Evolutionary conservation across 2,888 invertebrate species (phyloP).

Genomic region (Prosopocoilus inquinatus): DNA sequence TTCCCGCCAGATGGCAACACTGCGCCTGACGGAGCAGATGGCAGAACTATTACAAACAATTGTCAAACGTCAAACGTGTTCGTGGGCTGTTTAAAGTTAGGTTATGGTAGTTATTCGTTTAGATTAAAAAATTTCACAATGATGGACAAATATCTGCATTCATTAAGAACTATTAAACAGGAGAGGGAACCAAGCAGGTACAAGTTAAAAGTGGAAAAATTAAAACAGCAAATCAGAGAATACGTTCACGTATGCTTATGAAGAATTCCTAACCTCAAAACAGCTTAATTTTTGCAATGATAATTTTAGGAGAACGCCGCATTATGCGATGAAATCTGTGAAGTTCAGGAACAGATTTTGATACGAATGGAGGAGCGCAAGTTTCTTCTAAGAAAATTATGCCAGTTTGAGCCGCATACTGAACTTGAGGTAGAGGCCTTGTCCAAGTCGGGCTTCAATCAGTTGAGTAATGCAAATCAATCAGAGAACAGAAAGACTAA

Average conservation of each 20-base stretch:
- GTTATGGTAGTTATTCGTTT: too few species aligned
- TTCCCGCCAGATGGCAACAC: too few species aligned
- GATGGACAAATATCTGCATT: slow-evolving; percentile 9
- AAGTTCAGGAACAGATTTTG: slow-evolving; percentile 77
- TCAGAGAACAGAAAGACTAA: slow-evolving; percentile 36
- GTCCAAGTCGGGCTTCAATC: slow-evolving; percentile 38
- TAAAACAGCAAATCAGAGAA: slow-evolving; percentile 64
- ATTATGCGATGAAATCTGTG: slow-evolving; percentile 83
- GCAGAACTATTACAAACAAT: too few species aligned
- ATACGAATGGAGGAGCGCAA: slow-evolving; percentile 81
- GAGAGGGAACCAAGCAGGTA: slow-evolving; percentile 50
- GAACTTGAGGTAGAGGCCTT: slow-evolving; percentile 46
- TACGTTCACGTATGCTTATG: slow-evolving; percentile 62
- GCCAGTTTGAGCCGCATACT: slow-evolving; percentile 60
- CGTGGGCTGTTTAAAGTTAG: too few species aligned
- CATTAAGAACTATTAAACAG: slow-evolving; percentile 18
- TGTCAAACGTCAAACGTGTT: too few species aligned
- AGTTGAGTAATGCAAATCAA: slow-evolving; percentile 17
- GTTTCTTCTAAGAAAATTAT: slow-evolving; percentile 73
- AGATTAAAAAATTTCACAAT: not conserved
- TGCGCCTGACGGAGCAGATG: too few species aligned
- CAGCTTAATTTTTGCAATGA: not conserved
- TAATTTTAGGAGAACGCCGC: slow-evolving; percentile 73
- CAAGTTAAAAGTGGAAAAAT: slow-evolving; percentile 61
- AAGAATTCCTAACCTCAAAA: not conserved